Percentiles rank a stretch among this genome's conserved stretches.
Evolutionary conservation across 1,140 invertebrate genomes (phyloP).

Genomic region (Drosophila busckii): DNA sequence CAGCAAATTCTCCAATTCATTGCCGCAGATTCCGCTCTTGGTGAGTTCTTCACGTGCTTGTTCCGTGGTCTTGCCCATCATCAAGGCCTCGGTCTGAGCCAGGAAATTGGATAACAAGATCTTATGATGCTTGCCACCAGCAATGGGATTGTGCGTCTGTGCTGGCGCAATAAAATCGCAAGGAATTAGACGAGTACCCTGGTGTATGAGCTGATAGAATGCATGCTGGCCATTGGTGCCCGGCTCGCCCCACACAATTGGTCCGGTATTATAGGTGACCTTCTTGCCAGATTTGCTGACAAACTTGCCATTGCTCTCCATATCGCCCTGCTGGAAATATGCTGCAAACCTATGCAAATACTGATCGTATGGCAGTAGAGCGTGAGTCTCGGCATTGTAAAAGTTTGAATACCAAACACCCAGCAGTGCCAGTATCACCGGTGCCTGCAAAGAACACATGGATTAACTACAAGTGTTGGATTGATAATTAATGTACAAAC

Average conservation of each 20-base stretch:
- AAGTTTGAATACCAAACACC: constrained; percentile 99
- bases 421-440: constrained; percentile 95
- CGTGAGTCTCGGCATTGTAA: constrained; percentile 96
- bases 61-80: constrained; percentile 92
- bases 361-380: constrained; percentile 98
- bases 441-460: constrained; percentile 84
- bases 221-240: constrained; percentile 99
- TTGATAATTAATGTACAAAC: constrained; percentile 81
- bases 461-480: not conserved
- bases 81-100: constrained; percentile 98
- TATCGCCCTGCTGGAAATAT: constrained; percentile 99
- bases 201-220: constrained; percentile 98
- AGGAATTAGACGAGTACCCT: constrained; percentile 88
- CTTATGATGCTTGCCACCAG: constrained; percentile 87
- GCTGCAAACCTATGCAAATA: constrained; percentile 99
- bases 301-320: constrained; percentile 99
- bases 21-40: constrained; percentile 85
- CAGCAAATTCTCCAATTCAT: constrained; percentile 88
- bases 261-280: constrained; percentile 92
- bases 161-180: constrained; percentile 98
- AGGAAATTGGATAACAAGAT: constrained; percentile 98
- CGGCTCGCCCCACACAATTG: constrained; percentile 98
- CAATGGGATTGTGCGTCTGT: constrained; percentile 95
- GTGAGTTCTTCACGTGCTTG: constrained; percentile 88
- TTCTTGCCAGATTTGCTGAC: constrained; percentile 85